Base-by-base conservation (phyloP, 1,140 invertebrate genomes). In the Cataglyphis hispanica region DNA sequence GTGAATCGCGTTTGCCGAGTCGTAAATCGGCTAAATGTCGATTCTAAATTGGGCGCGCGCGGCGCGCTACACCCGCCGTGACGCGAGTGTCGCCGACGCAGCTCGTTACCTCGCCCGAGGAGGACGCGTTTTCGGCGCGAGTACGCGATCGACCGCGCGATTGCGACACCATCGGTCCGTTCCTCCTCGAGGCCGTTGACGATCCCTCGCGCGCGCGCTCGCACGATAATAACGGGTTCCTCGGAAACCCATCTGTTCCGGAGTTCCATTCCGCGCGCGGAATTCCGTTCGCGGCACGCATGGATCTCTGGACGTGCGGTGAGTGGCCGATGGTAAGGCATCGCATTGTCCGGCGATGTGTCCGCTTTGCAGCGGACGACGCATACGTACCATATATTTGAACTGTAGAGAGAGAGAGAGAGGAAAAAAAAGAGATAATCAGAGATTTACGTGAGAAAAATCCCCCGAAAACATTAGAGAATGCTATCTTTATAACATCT, bases 291-390 rank as follows among this genome's bases (percentile, higher is more conserved):
- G 83, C 87, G 80, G 56, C 87, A 74, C 89, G 86, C 87, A 83
- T 90, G 89, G 89, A 89, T 89, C 67, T 90, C 88, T 90, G 89
- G 89, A 90, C 83, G 75, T 87, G 86, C 86, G 67, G 89, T 86
- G 77, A 88, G 74, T 90, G 89, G 84, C 37, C 89, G 89, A 86
- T 84, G 89, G 88, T 90, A 90, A 90, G 86, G 84, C 89, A 84
- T 90, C 89, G 89, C 84, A 83, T 56, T 50, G 46, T 78, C 77
- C 81, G 88, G 81, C 80, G 89, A 88, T 84, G 88, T 78, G 70
- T 10, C 13, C 76, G 87, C 27, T 25, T 83, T 19, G 8, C 67
- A 56, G 31, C 67, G 78, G 56, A 19, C 31, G 78, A 83, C 13
- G 46, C 34, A 67, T 80, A 40, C 46, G 66, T 86, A 86, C 67